Evolutionary conservation across 2,888 invertebrate species (phyloP), one percentile per base, ranked within the genome.

Genomic region (Acanthosoma haemorrhoidale): DNA sequence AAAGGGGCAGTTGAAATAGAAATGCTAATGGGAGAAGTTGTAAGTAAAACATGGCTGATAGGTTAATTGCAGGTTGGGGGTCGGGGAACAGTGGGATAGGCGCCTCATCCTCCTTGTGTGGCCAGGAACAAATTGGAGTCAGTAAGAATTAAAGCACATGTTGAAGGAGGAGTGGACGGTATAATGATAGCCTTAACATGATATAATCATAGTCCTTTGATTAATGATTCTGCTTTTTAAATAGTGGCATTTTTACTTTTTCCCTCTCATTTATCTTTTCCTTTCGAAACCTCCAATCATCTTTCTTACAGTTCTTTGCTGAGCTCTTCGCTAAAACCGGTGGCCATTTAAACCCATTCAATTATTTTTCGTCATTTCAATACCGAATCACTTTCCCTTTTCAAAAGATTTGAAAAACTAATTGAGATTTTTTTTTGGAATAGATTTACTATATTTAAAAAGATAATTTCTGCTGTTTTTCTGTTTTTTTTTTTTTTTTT

Each of bases 111-210:
- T 57, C 69, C 73, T 70, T 73, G 73, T 70, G 73, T 70, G 73
- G 70, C 59, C 73, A 67, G 67, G 32, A 64, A 73, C 73, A 73
- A 73, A 73, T 73, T 73, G 73, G 71, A 71, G 71, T 73, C 71
- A 63, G 69, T 71, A 73, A 73, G 70, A 72, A 72, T 72, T 72
- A 72, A 72, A 72, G 68, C 72, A 70, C 72, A 72, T 72, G 72
- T 70, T 70, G 70, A 59, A 36, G 72, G 64, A 64, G 69, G 61
- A 60, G 69, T 38, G 68, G 72, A 70, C 60, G 43, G 25, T 70
- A 57, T 72, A 72, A 72, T 72, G 34, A 68, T 68, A 31, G 72
- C 68, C 66, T 68, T 36, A 67, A 51, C 66, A 69, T 63, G 60
- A 63, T 69, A 51, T 72, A 72, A 72, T 72, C 70, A 68, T 69